Percentiles rank a stretch among this genome's conserved stretches.
These are phyloP conservation scores for Istiophorus platypterus DNA, from an alignment of 2,113 vertebrate genomes.

Conservation along the genomic window DNA sequence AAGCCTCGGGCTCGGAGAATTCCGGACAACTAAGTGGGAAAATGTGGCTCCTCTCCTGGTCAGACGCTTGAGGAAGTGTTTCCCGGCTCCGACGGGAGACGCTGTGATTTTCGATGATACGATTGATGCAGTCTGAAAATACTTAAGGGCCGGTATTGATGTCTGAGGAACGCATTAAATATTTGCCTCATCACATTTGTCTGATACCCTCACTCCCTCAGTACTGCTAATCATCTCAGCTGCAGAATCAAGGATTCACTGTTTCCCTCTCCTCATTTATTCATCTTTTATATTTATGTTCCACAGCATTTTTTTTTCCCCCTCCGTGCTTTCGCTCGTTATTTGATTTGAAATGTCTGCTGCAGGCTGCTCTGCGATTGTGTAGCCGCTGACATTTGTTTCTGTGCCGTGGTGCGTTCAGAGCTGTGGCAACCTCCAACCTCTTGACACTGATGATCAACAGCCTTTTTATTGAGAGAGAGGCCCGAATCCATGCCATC, in stretches of 20 bases:
- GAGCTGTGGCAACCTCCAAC: slow-evolving; percentile 40
- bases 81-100: no score
- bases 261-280: slow-evolving; percentile 22
- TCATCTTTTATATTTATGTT: slow-evolving; percentile 45
- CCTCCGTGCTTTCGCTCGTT: slow-evolving; percentile 23
- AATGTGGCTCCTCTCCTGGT: not conserved
- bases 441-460: slow-evolving; percentile 49
- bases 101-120: not conserved
- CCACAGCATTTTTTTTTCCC: not conserved
- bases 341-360: slow-evolving; percentile 58
- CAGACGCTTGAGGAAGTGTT: no score
- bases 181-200: slow-evolving; percentile 29
- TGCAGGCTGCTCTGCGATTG: slow-evolving; percentile 53
- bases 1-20: not conserved
- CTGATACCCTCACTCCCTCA: slow-evolving; percentile 28
- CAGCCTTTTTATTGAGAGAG: slow-evolving; percentile 30
- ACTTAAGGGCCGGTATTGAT: not conserved
- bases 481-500: not conserved
- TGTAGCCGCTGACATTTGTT: slow-evolving; percentile 55
- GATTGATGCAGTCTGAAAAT: not conserved
- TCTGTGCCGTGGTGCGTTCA: slow-evolving; percentile 53
- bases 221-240: slow-evolving; percentile 20
- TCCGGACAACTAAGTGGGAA: not conserved
- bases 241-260: not conserved
- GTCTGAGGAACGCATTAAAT: not conserved